Evolutionary conservation across 1,140 invertebrate species (phyloP).

Genomic region (Drosophila mayri): DNA sequence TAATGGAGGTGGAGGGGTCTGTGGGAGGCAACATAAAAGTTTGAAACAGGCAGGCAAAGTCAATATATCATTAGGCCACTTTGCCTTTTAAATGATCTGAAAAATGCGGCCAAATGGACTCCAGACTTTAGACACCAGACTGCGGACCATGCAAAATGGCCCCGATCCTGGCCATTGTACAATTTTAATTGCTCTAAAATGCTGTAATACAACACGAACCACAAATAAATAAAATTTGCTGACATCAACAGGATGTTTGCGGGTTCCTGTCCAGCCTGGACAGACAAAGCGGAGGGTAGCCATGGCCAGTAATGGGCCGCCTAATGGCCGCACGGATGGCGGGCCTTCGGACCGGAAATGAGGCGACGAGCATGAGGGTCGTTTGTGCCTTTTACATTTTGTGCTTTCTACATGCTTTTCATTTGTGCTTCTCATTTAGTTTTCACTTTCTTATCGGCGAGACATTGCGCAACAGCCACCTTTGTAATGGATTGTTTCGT

Average conservation of each 20-base stretch:
- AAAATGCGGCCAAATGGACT: constrained; percentile 64
- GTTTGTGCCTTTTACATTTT: constrained; percentile 30
- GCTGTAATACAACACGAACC: constrained; percentile 82
- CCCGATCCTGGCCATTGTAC: constrained; percentile 59
- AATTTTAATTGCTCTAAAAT: constrained; percentile 83
- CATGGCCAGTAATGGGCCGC: constrained; percentile 49
- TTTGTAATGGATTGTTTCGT: constrained; percentile 66
- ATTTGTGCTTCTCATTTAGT: constrained; percentile 66
- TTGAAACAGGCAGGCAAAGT: constrained; percentile 48
- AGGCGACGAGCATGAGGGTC: constrained; percentile 47
- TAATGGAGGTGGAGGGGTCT: constrained; percentile 1
- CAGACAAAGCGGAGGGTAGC: constrained; percentile 5
- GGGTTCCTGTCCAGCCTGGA: constrained; percentile 57
- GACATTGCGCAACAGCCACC: constrained; percentile 62
- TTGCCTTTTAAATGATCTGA: constrained; percentile 62
- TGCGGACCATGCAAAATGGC: constrained; percentile 36
- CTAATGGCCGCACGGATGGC: constrained; percentile 54
- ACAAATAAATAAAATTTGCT: constrained; percentile 84
- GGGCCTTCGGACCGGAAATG: constrained; percentile 49
- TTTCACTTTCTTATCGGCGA: constrained; percentile 71
- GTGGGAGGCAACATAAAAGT: constrained; percentile 17
- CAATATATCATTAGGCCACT: constrained; percentile 80
- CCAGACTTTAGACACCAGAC: not conserved
- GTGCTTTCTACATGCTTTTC: constrained; percentile 55
- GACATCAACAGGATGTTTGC: constrained; percentile 82